Base-by-base conservation (phyloP, 2,797 vertebrate species). In the Rhynchonycteris naso region DNA sequence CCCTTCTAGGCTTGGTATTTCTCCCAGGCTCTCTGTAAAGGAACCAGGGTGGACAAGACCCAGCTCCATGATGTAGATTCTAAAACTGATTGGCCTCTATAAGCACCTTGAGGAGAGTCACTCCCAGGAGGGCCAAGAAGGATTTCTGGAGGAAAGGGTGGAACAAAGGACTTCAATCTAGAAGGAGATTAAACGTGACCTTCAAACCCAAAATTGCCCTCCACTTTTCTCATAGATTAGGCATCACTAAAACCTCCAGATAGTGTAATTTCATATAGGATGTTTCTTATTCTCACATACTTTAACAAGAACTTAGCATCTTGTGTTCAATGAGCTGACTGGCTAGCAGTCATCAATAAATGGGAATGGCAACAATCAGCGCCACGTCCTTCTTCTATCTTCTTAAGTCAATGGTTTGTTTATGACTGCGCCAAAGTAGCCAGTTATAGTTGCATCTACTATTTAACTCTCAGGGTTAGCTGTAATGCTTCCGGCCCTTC, bases 81-180 rank as follows among this genome's bases (percentile, higher is more conserved):
- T 50, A 15, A 38, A n/a, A 69, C 90, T 54, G 61, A 0, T 21
- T 21, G 33, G 38, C 58, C 81, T 96, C 81, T 95, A 74, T 86
- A 97, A 78, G n/a, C 47, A 80, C 71, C 14, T 52, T 76, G 95
- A 95, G 90, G 95, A 95, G 88, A 96, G 93, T 94, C 89, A 85
- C 84, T 97, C 96, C 94, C 94, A 95, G 95, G 97, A 97, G 85
- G 87, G 85, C 82, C 79, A 59, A 59, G 7, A 38, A 96, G 80
- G 93, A 94, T 71, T 15, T 95, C 90, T 85, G 86, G 95, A 90
- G 90, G 88, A 96, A 97, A 90, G 96, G 88, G 92, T 81, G 52
- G 95, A 98, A 97, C 95, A 96, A 97, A 98, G 92, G 63, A 47
- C 50, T 72, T 43, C 38, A 96, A 95, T 89, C 80, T 96, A 91